phyloP scores from a whole-genome alignment of 2,888 invertebrate species.

The Xestia rhomboidea region DNA sequence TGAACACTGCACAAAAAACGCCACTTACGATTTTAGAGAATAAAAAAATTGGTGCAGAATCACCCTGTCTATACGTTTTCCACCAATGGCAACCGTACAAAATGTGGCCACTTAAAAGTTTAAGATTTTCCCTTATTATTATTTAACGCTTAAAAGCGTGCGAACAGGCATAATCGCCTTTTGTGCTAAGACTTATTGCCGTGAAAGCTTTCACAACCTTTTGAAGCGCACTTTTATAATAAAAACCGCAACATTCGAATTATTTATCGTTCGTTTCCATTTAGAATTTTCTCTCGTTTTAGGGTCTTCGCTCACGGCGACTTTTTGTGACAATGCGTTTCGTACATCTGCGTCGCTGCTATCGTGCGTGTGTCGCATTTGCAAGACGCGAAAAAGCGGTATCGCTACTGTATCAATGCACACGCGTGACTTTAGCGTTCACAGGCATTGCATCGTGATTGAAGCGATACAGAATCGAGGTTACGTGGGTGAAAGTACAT shows the following conservation, averaged over 20 bases:
- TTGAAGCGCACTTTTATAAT: slow-evolving; percentile 80
- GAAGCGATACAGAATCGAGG: neutral
- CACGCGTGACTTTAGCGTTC: neutral
- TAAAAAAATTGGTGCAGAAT: slow-evolving; percentile 35
- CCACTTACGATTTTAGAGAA: slow-evolving; percentile 5
- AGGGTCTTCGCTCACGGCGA: slow-evolving; percentile 22
- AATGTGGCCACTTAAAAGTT: slow-evolving; percentile 66
- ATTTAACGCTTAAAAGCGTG: slow-evolving; percentile 79
- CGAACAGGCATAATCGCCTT: slow-evolving; percentile 84
- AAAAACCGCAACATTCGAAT: slow-evolving; percentile 83
- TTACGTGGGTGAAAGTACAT: neutral
- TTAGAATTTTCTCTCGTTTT: slow-evolving; percentile 79
- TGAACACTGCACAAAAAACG: neutral
- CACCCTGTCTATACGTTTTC: slow-evolving; percentile 10
- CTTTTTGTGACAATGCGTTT: neutral
- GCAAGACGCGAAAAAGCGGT: neutral
- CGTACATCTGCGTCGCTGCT: neutral
- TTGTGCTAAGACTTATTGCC: slow-evolving; percentile 85
- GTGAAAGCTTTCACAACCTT: slow-evolving; percentile 84
- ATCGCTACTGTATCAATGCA: neutral
- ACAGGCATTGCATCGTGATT: neutral
- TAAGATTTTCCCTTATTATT: slow-evolving; percentile 68
- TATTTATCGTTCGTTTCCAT: slow-evolving; percentile 84
- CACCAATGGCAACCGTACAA: slow-evolving; percentile 38
- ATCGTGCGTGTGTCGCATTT: neutral